These are phyloP conservation scores for Cerastoderma edule DNA, from an alignment of 2,888 invertebrate species.

Conservation along the genomic window DNA sequence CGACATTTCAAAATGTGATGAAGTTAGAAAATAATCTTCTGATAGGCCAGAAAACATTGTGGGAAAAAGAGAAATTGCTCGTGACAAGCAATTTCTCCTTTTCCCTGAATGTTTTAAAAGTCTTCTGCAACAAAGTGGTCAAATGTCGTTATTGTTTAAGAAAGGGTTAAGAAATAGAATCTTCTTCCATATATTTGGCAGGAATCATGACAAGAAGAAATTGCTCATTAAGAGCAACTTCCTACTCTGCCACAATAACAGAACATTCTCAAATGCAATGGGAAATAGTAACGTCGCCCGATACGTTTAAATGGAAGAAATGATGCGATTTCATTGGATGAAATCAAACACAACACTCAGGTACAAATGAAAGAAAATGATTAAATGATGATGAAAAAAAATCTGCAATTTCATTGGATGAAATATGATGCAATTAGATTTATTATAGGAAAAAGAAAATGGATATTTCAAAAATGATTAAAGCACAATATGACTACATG, in stretches of 20 bases:
- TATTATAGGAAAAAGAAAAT: too few species aligned
- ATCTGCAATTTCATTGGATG: conserved; percentile 4
- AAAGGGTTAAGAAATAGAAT: too few species aligned
- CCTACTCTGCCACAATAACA: not conserved
- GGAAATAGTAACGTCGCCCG: not conserved
- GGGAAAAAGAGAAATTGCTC: conserved; percentile 6
- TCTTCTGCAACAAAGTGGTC: not conserved
- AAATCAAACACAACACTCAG: conserved; percentile 2
- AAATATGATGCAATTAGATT: too few species aligned
- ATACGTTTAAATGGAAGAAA: not conserved
- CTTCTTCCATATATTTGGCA: too few species aligned
- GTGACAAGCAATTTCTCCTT: not conserved
- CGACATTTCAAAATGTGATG: too few species aligned
- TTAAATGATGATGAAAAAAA: not conserved
- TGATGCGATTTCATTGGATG: conserved; percentile 9
- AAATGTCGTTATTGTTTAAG: not conserved
- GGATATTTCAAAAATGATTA: too few species aligned
- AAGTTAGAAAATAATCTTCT: too few species aligned
- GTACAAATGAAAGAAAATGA: not conserved
- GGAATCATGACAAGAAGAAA: not conserved
- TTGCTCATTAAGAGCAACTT: not conserved
- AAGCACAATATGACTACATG: too few species aligned
- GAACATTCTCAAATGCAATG: not conserved
- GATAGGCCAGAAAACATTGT: too few species aligned
- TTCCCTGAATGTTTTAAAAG: not conserved